Conservation (phyloP, 1,140 invertebrate species). For the Platyura marginata region DNA sequence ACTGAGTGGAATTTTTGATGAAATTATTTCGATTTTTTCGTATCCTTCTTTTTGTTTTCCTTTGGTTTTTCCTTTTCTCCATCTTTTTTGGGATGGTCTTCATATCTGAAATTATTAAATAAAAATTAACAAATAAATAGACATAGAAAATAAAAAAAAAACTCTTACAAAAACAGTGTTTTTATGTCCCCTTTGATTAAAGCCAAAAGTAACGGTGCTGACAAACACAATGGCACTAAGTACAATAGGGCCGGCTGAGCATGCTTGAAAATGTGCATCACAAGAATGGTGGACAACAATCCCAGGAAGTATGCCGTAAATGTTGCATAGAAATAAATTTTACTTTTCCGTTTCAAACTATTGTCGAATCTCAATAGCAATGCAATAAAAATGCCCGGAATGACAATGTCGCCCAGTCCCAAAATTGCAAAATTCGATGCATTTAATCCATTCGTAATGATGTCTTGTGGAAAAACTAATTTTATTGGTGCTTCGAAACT, state of each 20-base stretch:
- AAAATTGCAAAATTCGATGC: slow-evolving; percentile 97
- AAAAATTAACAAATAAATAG: too few species aligned
- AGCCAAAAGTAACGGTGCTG: slow-evolving; percentile 71
- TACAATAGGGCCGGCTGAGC: slow-evolving; percentile 97
- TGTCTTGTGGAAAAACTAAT: slow-evolving; percentile 96
- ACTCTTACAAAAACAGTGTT: slow-evolving; percentile 68
- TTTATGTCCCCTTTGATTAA: slow-evolving; percentile 81
- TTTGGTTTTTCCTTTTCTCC: too few species aligned
- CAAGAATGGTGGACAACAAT: slow-evolving; percentile 80
- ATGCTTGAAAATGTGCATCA: slow-evolving; percentile 98
- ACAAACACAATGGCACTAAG: slow-evolving; percentile 89
- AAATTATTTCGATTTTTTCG: too few species aligned
- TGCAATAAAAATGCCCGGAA: slow-evolving; percentile 98
- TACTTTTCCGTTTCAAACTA: slow-evolving; percentile 69
- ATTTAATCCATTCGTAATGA: slow-evolving; percentile 77
- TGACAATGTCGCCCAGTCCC: slow-evolving; percentile 95
- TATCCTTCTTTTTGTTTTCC: too few species aligned
- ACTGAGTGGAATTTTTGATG: too few species aligned
- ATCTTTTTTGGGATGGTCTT: too few species aligned
- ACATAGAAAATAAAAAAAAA: too few species aligned
- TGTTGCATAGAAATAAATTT: slow-evolving; percentile 88
- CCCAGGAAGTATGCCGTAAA: slow-evolving; percentile 90
- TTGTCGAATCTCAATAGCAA: slow-evolving; percentile 89
- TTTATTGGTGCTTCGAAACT: slow-evolving; percentile 99
- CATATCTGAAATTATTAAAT: too few species aligned